phyloP scores from a whole-genome alignment of 1,140 invertebrate genomes.

The Drosophila lacteicornis region DNA sequence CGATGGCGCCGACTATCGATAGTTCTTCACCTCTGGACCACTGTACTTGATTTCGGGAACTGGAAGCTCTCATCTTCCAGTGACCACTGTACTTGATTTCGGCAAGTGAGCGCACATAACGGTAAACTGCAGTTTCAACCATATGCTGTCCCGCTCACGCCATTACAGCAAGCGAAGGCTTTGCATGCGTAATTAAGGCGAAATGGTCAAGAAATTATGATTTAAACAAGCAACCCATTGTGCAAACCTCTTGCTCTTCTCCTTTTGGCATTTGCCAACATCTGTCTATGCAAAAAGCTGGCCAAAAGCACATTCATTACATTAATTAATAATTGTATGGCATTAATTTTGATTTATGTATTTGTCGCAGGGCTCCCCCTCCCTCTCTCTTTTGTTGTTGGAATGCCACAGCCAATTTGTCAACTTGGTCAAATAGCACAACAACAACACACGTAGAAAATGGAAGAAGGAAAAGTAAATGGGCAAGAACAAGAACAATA shows the following conservation, averaged over 20 bases:
- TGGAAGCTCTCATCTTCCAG: too few species aligned
- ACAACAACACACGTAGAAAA: background rate
- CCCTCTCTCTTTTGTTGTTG: conserved; percentile 10
- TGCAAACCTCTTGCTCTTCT: background rate
- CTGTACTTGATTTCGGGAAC: background rate
- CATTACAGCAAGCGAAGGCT: conserved; percentile 19
- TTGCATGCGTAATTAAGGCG: conserved; percentile 69
- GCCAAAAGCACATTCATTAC: conserved; percentile 66
- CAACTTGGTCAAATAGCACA: conserved; percentile 40
- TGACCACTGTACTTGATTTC: conserved; percentile 7
- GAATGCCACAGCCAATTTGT: conserved; percentile 44
- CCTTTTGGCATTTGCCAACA: conserved; percentile 23
- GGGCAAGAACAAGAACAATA: conserved; percentile 5
- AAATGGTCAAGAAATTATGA: conserved; percentile 66
- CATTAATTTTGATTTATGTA: conserved; percentile 83
- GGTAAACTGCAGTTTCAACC: conserved; percentile 52
- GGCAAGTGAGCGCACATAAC: background rate
- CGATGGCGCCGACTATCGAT: too few species aligned
- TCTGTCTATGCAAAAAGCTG: conserved; percentile 56
- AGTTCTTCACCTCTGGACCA: background rate
- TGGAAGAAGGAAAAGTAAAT: conserved; percentile 10
- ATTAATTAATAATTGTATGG: conserved; percentile 79
- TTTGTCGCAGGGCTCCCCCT: conserved; percentile 26
- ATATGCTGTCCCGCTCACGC: conserved; percentile 41
- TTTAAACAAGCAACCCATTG: conserved; percentile 24